These are phyloP conservation scores for Scalopus aquaticus DNA, from an alignment of 2,113 vertebrate genomes.

Conservation along the genomic window DNA sequence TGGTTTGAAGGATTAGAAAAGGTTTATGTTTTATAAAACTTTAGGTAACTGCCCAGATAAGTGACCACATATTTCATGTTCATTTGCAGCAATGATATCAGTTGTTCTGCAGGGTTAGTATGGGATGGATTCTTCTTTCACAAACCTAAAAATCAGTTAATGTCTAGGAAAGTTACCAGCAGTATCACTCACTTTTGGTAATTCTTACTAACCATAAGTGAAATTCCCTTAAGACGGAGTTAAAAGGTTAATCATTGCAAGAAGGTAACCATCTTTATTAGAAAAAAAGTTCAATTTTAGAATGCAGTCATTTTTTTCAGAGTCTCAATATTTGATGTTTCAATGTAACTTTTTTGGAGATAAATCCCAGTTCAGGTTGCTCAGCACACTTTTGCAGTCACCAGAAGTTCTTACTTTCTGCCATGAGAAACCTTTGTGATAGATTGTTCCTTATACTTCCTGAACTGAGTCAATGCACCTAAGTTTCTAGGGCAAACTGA, in stretches of 20 bases:
- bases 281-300: neutral
- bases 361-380: neutral
- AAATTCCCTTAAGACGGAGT: constrained; percentile 14
- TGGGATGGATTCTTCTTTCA: neutral
- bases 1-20: neutral
- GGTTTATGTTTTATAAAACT: neutral
- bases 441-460: neutral
- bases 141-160: constrained; percentile 8
- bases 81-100: neutral
- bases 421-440: neutral
- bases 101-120: neutral
- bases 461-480: neutral
- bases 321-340: constrained; percentile 34
- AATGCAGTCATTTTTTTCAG: neutral
- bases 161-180: constrained; percentile 5
- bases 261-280: neutral
- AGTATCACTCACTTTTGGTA: neutral
- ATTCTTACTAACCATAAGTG: neutral
- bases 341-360: neutral
- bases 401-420: constrained; percentile 19
- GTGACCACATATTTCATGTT: neutral
- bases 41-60: neutral
- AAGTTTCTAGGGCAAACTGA: neutral
- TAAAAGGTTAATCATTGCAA: neutral
- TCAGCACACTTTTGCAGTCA: neutral